Evolutionary conservation across 2,888 invertebrate genomes (phyloP).

Genomic region (Tetramorium bicarinatum): DNA sequence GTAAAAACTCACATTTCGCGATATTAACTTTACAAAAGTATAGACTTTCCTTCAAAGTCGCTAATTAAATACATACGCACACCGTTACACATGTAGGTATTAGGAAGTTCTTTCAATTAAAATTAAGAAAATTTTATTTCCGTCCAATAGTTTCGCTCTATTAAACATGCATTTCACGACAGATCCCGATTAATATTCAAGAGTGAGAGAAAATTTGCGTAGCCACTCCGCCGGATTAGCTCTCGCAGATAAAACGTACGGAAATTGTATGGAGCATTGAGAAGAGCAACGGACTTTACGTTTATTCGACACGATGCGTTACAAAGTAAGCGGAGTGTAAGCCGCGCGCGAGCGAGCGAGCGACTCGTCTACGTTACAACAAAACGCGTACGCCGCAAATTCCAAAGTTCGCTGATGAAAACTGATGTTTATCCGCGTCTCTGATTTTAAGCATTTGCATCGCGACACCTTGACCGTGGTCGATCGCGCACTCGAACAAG

Average conservation of each 20-base stretch:
- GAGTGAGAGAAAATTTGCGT: neutral
- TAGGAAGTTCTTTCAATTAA: neutral
- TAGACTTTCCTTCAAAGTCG: no score
- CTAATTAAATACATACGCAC: neutral
- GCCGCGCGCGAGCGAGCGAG: neutral
- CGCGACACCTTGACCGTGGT: conserved; percentile 16
- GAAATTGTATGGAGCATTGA: conserved; percentile 41
- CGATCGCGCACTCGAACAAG: neutral
- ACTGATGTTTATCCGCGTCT: conserved; percentile 32
- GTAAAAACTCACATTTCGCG: no score
- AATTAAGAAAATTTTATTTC: conserved; percentile 4
- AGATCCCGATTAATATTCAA: conserved; percentile 6
- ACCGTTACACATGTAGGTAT: neutral
- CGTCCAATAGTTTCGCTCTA: neutral
- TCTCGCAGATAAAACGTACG: conserved; percentile 10
- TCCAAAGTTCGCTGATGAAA: conserved; percentile 15
- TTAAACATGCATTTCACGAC: neutral
- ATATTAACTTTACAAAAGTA: no score
- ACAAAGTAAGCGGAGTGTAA: conserved; percentile 8
- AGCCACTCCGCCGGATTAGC: conserved; percentile 22
- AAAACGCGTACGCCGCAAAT: conserved; percentile 19
- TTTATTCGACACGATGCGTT: conserved; percentile 24
- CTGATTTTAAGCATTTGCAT: conserved; percentile 32
- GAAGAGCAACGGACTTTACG: conserved; percentile 20
- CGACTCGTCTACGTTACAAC: conserved; percentile 7